These are phyloP conservation scores for Aix galericulata DNA, from an alignment of 2,113 vertebrate genomes.

Conservation along the genomic window DNA sequence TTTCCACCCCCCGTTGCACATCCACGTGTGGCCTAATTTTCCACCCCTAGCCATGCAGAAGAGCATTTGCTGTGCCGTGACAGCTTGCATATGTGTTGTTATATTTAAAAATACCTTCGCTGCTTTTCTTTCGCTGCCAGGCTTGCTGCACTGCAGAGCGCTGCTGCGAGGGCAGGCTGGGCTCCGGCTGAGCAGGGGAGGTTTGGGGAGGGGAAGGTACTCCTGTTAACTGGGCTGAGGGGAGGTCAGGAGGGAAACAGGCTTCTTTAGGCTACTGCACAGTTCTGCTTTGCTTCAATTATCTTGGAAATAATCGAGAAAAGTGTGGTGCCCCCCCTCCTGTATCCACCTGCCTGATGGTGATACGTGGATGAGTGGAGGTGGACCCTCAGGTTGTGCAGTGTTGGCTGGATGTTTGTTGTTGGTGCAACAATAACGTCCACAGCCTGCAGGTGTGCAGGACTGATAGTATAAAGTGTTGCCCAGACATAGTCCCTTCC, in stretches of 20 bases:
- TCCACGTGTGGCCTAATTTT: conserved; percentile 6
- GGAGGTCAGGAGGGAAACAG: background rate
- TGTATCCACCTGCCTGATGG: background rate
- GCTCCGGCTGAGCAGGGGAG: background rate
- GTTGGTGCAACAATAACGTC: background rate
- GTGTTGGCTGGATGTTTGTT: background rate
- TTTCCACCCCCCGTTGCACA: background rate
- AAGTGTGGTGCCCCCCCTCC: background rate
- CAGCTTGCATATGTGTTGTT: conserved; percentile 13
- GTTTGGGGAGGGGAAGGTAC: background rate
- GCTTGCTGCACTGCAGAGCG: background rate
- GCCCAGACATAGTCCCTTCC: background rate
- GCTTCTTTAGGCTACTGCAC: background rate
- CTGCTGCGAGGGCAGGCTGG: background rate
- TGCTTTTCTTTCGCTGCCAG: background rate
- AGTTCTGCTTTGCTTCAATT: background rate
- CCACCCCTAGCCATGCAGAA: background rate
- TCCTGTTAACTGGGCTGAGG: background rate
- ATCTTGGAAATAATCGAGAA: background rate
- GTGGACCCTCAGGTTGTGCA: background rate
- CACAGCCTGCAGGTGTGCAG: background rate
- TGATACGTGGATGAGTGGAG: background rate
- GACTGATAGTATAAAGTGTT: background rate
- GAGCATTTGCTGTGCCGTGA: background rate
- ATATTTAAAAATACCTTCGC: background rate